Evolutionary conservation across 2,113 vertebrate genomes (phyloP).

Genomic region (Pongo pygmaeus): DNA sequence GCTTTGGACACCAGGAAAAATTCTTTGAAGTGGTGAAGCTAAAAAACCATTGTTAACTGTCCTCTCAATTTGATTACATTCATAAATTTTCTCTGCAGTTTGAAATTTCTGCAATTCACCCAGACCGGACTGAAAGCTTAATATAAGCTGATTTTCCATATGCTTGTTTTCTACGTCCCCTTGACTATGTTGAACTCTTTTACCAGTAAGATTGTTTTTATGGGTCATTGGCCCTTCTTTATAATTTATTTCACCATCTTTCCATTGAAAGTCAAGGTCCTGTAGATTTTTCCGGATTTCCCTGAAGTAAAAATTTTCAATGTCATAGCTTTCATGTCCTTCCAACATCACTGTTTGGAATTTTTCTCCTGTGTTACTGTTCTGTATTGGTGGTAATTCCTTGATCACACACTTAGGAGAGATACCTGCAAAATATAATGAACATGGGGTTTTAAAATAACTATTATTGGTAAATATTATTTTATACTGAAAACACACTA

Average conservation of each 20-base stretch:
- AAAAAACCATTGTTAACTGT: neutral
- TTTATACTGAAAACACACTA: neutral
- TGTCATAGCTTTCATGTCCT: neutral
- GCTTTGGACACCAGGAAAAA: neutral
- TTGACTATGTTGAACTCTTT: neutral
- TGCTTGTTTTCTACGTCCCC: neutral
- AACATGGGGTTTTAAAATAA: neutral
- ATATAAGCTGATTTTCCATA: neutral
- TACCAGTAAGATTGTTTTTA: neutral
- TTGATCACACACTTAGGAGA: neutral
- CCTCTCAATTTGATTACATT: neutral
- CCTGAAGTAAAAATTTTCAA: slow-evolving; percentile 3
- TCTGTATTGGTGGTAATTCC: neutral
- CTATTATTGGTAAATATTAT: neutral
- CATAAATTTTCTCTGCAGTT: neutral
- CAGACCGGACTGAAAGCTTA: neutral
- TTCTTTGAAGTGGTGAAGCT: neutral
- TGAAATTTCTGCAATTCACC: neutral
- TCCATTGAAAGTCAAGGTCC: neutral
- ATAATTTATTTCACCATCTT: neutral
- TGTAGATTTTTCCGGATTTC: neutral
- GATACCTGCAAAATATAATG: slow-evolving; percentile 16
- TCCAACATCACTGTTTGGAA: neutral
- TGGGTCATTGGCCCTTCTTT: neutral
- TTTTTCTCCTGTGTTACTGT: neutral